Conservation (phyloP, 2,888 invertebrate species). For the Archips crataeganus region DNA sequence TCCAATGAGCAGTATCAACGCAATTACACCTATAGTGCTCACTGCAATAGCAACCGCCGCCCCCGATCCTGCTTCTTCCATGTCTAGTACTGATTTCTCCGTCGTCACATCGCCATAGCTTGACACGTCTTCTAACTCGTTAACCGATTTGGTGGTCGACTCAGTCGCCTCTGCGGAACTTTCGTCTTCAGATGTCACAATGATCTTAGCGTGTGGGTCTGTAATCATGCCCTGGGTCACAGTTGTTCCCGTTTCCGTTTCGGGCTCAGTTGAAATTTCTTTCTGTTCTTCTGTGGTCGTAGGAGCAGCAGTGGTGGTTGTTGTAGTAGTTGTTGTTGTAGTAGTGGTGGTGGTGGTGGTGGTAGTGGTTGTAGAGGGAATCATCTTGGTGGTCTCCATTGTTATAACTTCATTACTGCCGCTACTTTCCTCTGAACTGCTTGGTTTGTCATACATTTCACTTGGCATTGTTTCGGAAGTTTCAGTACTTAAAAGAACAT, state of each 20-base stretch:
- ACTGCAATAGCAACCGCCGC: conserved; percentile 93
- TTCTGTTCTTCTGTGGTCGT: conserved; percentile 45
- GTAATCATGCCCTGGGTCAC: conserved; percentile 51
- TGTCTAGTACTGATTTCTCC: conserved; percentile 64
- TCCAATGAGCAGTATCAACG: conserved; percentile 91
- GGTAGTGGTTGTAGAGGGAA: conserved; percentile 46
- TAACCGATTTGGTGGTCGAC: conserved; percentile 60
- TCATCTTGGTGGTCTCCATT: conserved; percentile 51
- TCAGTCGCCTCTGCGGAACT: conserved; percentile 58
- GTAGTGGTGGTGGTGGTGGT: conserved; percentile 48
- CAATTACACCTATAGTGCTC: conserved; percentile 92
- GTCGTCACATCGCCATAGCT: conserved; percentile 70
- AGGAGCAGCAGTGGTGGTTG: conserved; percentile 45
- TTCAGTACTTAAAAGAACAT: conserved; percentile 50
- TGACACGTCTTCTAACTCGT: conserved; percentile 63
- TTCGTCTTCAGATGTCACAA: conserved; percentile 58
- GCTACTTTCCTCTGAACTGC: conserved; percentile 68
- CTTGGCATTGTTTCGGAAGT: conserved; percentile 48
- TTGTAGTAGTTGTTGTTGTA: conserved; percentile 48
- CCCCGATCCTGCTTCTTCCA: conserved; percentile 85
- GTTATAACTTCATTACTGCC: conserved; percentile 72
- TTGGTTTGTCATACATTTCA: conserved; percentile 50
- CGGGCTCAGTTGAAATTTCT: conserved; percentile 43
- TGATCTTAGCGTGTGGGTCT: conserved; percentile 53
- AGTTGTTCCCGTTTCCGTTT: conserved; percentile 47